Percentiles rank a stretch among this genome's conserved stretches.
phyloP scores from a whole-genome alignment of 2,888 invertebrate genomes.

The Drosophila fulvimacula region DNA sequence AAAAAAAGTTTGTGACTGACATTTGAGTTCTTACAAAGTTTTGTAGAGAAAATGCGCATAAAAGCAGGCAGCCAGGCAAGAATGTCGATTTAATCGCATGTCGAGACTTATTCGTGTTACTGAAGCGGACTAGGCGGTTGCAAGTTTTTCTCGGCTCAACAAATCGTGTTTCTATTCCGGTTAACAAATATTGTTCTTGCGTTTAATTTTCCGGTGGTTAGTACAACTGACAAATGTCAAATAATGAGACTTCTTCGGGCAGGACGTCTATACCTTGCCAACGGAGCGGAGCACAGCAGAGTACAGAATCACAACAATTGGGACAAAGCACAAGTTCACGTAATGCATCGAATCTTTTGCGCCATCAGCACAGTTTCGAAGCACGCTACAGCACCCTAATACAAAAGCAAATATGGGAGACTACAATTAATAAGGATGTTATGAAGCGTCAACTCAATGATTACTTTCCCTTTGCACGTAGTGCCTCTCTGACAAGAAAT shows the following conservation, averaged over 20 bases:
- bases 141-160: constrained; percentile 11
- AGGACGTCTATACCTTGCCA: constrained; percentile 49
- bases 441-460: constrained; percentile 89
- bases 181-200: constrained; percentile 24
- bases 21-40: constrained; percentile 56
- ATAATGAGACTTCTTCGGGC: constrained; percentile 65
- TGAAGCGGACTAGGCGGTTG: constrained; percentile 60
- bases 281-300: constrained; percentile 7
- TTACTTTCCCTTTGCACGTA: constrained; percentile 87
- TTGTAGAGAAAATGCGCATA: constrained; percentile 69
- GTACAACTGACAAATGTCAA: constrained; percentile 54
- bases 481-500: constrained; percentile 60
- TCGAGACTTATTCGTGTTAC: constrained; percentile 77
- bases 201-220: constrained; percentile 75
- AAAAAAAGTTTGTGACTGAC: constrained; percentile 68
- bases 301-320: constrained; percentile 11
- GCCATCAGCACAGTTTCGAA: constrained; percentile 84
- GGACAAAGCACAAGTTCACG: constrained; percentile 30
- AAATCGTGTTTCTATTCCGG: constrained; percentile 6
- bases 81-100: constrained; percentile 38
- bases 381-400: constrained; percentile 84
- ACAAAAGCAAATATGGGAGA: constrained; percentile 84
- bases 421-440: constrained; percentile 83
- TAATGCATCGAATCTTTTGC: constrained; percentile 47
- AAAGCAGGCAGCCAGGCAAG: constrained; percentile 46